Evolutionary conservation across 2,797 vertebrate genomes (phyloP).

Genomic region (Euthynnus affinis): DNA sequence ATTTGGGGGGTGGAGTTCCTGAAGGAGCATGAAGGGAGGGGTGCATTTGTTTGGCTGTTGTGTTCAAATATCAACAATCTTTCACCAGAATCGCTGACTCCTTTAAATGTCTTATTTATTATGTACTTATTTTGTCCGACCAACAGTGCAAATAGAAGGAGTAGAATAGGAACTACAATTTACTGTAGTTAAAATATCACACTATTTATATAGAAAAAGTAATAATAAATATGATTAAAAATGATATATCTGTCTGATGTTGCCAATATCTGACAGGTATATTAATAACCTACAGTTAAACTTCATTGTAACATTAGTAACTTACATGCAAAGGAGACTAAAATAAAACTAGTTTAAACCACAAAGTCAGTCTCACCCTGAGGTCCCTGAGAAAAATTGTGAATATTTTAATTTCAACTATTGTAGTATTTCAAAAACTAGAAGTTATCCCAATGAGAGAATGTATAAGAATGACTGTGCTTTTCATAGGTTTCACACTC

Average conservation of each 20-base stretch:
- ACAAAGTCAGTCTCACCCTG: too few relatives aligned
- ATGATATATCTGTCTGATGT: not conserved
- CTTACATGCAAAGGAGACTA: not conserved
- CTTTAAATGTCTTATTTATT: too few relatives aligned
- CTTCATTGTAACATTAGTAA: not conserved
- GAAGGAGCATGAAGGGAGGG: not conserved
- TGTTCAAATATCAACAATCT: not conserved
- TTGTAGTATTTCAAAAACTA: too few relatives aligned
- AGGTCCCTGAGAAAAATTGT: too few relatives aligned
- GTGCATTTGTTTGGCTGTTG: not conserved
- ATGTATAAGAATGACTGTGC: too few relatives aligned
- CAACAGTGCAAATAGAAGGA: too few relatives aligned
- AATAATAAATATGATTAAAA: not conserved
- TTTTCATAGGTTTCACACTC: too few relatives aligned
- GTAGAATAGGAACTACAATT: not conserved
- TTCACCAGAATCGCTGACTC: not conserved
- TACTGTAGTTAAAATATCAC: too few relatives aligned
- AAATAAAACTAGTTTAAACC: not conserved
- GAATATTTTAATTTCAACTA: too few relatives aligned
- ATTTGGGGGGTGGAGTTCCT: not conserved
- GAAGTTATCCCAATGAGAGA: too few relatives aligned
- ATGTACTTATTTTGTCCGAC: too few relatives aligned
- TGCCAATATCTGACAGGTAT: not conserved
- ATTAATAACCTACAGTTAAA: not conserved
- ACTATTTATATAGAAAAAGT: not conserved